Base-by-base conservation (phyloP, 2,888 invertebrate species). In the Noctua janthina region DNA sequence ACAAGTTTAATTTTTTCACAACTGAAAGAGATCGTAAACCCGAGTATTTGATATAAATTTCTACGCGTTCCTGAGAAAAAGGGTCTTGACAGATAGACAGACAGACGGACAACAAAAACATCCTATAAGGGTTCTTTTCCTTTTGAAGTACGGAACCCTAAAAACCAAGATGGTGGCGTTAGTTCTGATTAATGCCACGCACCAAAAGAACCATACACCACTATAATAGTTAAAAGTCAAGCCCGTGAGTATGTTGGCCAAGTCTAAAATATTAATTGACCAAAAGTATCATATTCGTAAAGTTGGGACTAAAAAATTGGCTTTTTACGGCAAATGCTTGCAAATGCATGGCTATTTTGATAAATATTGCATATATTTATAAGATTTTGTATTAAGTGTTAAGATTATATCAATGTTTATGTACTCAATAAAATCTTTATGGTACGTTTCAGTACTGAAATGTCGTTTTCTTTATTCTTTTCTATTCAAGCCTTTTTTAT, bases 381-480 rank as follows among this genome's bases (percentile, higher is more conserved):
- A 56, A 51, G 20, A 49, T 29, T 56, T 80, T 80, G 20, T 64
- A 39, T 17, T 39, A 35, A 51, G 6, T 71, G 8, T 64, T 71
- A 64, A 66, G 8, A 4, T 64, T 64, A 35, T 49, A 49, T 17
- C 8, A 49, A 7, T 66, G 8, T 35, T 59, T 81, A 51, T 51
- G 39, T 15, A 59, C 43, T 74, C 2, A 80, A 80, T 80, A 82
- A 82, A 80, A 11, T 29, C 5, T 66, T 35, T 35, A 46, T 59
- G 15, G 74, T 67, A 43, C 82, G 51, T 69, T 49, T 56, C 39
- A 64, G 69, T 76, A 82, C 70, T 78, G 15, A 78, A 78, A 23
- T 56, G 11, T 17, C 6, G 54, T 82, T 49, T 78, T 68, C 3
- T 56, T 78, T 49, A 0, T 15, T 49, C 5, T 43, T 29, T 43